A percentile compares a stretch with the other conserved stretches of the same genome.
These are phyloP conservation scores for Bubo blakistoni DNA, from an alignment of 2,113 vertebrate species.

Conservation along the genomic window DNA sequence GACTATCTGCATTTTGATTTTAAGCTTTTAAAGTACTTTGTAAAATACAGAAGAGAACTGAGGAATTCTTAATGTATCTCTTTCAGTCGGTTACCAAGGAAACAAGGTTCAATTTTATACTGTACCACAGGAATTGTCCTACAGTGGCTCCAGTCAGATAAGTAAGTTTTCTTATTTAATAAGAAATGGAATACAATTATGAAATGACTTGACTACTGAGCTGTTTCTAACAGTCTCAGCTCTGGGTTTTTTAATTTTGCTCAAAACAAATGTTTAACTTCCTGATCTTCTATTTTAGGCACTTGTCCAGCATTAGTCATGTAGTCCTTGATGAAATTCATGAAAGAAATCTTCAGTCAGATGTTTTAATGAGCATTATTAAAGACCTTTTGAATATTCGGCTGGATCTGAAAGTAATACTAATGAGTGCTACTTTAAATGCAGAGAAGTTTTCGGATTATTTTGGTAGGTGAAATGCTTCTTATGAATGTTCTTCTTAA, in stretches of 20 bases:
- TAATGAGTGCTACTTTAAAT: constrained; percentile 97
- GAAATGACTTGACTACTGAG: not conserved
- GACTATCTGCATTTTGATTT: not conserved
- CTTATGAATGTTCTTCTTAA: not conserved
- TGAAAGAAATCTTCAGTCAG: constrained; percentile 95
- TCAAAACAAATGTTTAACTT: not conserved
- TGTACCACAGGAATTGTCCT: constrained; percentile 97
- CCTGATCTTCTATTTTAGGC: constrained; percentile 64
- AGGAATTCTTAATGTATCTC: constrained; percentile 19
- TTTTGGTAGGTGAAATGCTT: constrained; percentile 81
- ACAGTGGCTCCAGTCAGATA: constrained; percentile 97
- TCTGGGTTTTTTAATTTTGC: not conserved
- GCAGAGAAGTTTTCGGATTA: constrained; percentile 96
- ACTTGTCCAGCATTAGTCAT: constrained; percentile 88
- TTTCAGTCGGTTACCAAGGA: constrained; percentile 92
- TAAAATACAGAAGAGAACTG: constrained; percentile 12
- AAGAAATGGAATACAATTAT: not conserved
- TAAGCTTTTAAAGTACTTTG: not conserved
- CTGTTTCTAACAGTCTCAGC: not conserved
- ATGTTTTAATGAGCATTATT: constrained; percentile 90
- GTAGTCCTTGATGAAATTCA: constrained; percentile 95
- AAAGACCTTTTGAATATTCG: constrained; percentile 85
- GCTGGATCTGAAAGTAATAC: constrained; percentile 86
- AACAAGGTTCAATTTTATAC: constrained; percentile 94
- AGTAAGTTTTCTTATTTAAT: constrained; percentile 79